These are phyloP conservation scores for Scartelaos histophorus DNA, from an alignment of 2,113 vertebrate species.

Conservation along the genomic window DNA sequence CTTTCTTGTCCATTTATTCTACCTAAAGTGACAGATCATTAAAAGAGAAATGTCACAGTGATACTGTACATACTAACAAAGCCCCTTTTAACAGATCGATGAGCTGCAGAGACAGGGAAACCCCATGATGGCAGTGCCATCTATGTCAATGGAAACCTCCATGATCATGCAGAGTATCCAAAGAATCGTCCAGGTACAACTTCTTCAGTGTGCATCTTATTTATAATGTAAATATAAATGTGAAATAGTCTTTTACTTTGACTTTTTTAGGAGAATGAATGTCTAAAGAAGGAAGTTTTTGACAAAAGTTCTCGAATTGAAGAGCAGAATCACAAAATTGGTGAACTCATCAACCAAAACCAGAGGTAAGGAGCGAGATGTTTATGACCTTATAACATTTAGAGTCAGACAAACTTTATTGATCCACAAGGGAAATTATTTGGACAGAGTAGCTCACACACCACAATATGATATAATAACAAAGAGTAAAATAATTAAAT, in stretches of 20 bases:
- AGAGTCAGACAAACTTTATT: no score
- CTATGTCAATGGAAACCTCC: conserved; percentile 90
- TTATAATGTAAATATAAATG: not conserved
- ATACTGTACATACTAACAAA: not conserved
- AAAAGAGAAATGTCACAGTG: no score
- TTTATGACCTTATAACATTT: not conserved
- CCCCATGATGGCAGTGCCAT: conserved; percentile 75
- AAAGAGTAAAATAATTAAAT: no score
- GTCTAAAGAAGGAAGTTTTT: conserved; percentile 93
- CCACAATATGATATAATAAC: no score
- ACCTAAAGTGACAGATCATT: no score
- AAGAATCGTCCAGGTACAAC: conserved; percentile 90
- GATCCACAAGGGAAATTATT: no score
- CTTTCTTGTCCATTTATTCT: no score
- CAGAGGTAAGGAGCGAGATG: conserved; percentile 83
- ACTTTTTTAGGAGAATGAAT: conserved; percentile 94
- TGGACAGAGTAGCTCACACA: no score
- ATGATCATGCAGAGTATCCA: conserved; percentile 96
- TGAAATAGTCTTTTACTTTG: conserved; percentile 19
- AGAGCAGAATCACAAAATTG: conserved; percentile 95
- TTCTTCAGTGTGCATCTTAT: not conserved
- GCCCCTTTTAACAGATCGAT: conserved; percentile 78
- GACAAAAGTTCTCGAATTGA: conserved; percentile 94
- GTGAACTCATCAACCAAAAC: conserved; percentile 91
- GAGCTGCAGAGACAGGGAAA: conserved; percentile 83